Base-by-base conservation (phyloP, 2,113 vertebrate species). In the Coryphaenoides rupestris region DNA sequence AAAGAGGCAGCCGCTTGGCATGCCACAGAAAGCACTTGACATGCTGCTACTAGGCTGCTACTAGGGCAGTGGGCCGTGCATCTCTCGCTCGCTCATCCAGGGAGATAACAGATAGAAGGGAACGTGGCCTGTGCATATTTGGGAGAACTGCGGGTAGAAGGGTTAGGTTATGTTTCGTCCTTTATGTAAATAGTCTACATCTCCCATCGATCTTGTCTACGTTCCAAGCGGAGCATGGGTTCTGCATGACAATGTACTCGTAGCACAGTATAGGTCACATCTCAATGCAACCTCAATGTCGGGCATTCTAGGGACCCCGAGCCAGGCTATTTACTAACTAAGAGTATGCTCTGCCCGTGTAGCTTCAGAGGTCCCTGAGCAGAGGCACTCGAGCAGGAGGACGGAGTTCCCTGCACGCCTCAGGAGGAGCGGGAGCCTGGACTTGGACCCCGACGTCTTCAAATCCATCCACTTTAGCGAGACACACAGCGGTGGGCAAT, bases 401-500 rank as follows among this genome's bases (percentile, higher is more conserved):
- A 63, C 78, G 52, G 87, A 87, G 2, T 71, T 84, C 0, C 79
- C 89, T 22, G 89, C 85, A 50, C 70, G 64, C 55, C 79, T 90
- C 1, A 84, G 86, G 24, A 93, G 72, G 88, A 93, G 92, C 46
- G 91, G 91, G 55, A 96, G 94, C 1, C 86, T 96, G 68, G 94
- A 91, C 78, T 91, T 92, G 1, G 91, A 92, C 23, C 75, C 93
- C 0, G 92, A 94, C 3, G 63, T 92, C 33, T 84, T 93, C 45
- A 94, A 92, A 55, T 73, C 84, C 23, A 69, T 68, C 54, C 88
- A 63, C 53, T 77, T 69, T 16, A 75, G 72, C 55, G 88, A 94
- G 68, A 79, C 91, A 84, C 91, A 93, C 73, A 88, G 87, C 91
- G 93, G 95, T 96, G 90, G 0, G 21, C 65, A 66, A 22, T 23